Evolutionary conservation across 37 sponge, comb jelly and placozoan genomes (phyloP), one percentile per base, ranked within the genome.

Genomic region (Halichondria panicea): DNA sequence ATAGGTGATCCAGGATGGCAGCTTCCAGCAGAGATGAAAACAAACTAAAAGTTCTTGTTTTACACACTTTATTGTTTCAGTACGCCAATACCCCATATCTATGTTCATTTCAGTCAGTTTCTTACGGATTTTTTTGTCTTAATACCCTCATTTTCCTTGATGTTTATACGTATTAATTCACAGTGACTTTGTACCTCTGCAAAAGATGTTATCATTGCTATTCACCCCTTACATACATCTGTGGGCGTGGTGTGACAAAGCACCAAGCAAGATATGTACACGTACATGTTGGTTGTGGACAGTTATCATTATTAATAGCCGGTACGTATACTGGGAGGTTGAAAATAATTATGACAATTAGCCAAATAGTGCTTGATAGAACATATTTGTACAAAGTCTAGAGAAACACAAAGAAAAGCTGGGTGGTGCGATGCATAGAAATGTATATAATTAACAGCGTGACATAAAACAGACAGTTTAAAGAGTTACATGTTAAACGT

Each of bases 401-500:
- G n/a, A 6, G 25, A 18, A 58, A 58, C 59, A 18, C 59, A 30
- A 7, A 58, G 25, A 58, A 58, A 24, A 58, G 59, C 21, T 30
- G n/a, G n/a, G 25, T 6, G 25, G 22, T 58, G 11, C 21, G 6
- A 58, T 28, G 25, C 22, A 48, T 15, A 48, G 52, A 48, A 24
- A 61, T 30, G 9, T 30, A 31, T 61, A 11, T 12, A 11, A 61
- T 11, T 12, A 31, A 61, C 21, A 31, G 13, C 12, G 21, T 9
- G 7, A 36, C 30, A 45, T 3, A 33, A 53, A 56, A 73, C 6
- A 55, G 4, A 8, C 3, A 8, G 4, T 9, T 13, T 73, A 33
- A 30, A 55, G 9, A 55, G 57, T 55, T 24, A 15, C 44, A 67
- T 28, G 4, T 81, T 28, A 77, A 2, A 56, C 59, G 11, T 63